phyloP scores from a whole-genome alignment of 2,797 vertebrate genomes.

The Mus minutoides region DNA sequence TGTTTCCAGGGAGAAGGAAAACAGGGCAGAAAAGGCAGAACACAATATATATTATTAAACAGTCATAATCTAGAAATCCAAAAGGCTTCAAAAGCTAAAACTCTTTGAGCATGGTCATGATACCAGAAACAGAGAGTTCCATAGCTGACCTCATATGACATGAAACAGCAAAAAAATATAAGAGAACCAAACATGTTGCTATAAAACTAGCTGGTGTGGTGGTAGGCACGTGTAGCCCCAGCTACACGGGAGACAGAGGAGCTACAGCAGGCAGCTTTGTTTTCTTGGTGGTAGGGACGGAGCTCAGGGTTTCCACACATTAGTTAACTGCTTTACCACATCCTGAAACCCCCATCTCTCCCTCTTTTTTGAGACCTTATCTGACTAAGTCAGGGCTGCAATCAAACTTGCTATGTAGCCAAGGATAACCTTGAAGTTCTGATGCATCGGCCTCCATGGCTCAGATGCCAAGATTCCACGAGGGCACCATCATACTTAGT shows the following conservation, averaged over 20 bases:
- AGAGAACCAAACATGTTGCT: not conserved
- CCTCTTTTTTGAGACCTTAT: not conserved
- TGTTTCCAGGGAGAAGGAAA: conserved; percentile 29
- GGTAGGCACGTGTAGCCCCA: not conserved
- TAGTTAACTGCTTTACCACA: not conserved
- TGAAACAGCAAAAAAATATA: not conserved
- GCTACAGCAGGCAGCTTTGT: not conserved
- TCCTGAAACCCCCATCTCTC: not conserved
- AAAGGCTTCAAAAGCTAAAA: not conserved
- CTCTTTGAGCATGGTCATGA: not conserved
- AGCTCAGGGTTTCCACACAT: too few relatives aligned
- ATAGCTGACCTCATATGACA: not conserved
- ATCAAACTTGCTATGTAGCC: not conserved
- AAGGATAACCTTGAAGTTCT: not conserved
- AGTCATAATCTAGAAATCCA: not conserved
- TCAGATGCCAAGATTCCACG: not conserved
- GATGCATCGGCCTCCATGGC: not conserved
- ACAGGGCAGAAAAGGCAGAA: not conserved
- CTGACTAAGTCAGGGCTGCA: not conserved
- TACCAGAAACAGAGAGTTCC: not conserved
- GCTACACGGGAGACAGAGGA: not conserved
- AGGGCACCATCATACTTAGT: not conserved
- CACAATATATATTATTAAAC: not conserved
- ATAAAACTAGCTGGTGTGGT: not conserved
- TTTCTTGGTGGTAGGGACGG: not conserved